Percentiles rank a stretch among this genome's conserved stretches.
Evolutionary conservation across 2,113 vertebrate genomes (phyloP).

Genomic region (Muscicapa adusta): DNA sequence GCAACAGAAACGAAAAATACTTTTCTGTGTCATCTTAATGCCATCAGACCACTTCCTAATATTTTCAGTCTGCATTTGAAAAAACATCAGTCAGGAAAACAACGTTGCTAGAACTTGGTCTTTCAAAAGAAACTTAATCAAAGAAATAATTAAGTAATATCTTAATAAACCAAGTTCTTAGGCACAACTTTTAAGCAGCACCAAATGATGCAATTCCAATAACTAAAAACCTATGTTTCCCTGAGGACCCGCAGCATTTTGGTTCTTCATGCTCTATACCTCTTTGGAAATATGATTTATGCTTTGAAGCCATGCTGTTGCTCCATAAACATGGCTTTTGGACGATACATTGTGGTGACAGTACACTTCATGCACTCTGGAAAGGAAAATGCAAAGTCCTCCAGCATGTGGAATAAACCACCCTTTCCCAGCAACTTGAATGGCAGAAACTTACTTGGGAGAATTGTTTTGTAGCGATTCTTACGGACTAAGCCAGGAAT

Average conservation of each 20-base stretch:
- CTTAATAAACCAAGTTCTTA: neutral
- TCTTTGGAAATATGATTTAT: neutral
- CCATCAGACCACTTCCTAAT: neutral
- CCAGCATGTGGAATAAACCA: neutral
- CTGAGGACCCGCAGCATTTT: neutral
- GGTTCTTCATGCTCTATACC: neutral
- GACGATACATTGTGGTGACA: neutral
- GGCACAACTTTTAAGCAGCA: neutral
- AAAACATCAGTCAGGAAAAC: neutral
- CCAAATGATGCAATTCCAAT: neutral
- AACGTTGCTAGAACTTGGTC: neutral
- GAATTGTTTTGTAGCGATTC: conserved; percentile 98
- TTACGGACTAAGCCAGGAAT: conserved; percentile 96
- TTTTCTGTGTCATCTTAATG: neutral
- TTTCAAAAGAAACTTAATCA: neutral
- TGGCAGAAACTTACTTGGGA: conserved; percentile 87
- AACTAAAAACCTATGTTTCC: neutral
- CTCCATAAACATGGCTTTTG: neutral
- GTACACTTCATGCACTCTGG: neutral
- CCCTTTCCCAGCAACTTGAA: neutral
- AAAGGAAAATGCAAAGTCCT: neutral
- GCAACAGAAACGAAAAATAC: neutral
- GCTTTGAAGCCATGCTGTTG: neutral
- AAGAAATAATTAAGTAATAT: neutral
- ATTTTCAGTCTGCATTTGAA: neutral